Conservation (phyloP, 2,113 vertebrate species). For the Hippocampus comes region DNA sequence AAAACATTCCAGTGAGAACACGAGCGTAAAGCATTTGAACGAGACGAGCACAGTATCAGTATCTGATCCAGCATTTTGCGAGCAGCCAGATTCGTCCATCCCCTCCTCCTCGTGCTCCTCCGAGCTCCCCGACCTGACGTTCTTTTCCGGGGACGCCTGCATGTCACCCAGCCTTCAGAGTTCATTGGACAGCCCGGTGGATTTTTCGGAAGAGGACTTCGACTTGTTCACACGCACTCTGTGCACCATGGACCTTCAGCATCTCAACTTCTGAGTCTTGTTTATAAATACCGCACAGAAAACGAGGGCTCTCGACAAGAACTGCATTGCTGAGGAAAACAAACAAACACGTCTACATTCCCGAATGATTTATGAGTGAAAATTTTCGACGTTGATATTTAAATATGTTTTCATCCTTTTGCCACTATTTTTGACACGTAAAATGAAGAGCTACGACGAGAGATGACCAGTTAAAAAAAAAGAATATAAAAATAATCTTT, state of each 20-base stretch:
- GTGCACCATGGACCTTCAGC: slow-evolving; percentile 85
- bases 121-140: slow-evolving; percentile 78
- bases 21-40: slow-evolving; percentile 43
- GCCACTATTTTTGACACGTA: slow-evolving; percentile 25
- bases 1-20: slow-evolving; percentile 54
- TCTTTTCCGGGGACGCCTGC: slow-evolving; percentile 79
- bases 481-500: not conserved
- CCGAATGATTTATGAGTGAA: slow-evolving; percentile 46
- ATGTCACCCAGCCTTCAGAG: slow-evolving; percentile 77
- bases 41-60: slow-evolving; percentile 29
- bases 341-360: slow-evolving; percentile 39
- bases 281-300: not conserved
- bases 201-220: slow-evolving; percentile 90
- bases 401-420: slow-evolving; percentile 14
- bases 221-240: slow-evolving; percentile 91
- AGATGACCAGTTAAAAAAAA: not conserved
- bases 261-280: slow-evolving; percentile 77
- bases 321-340: not conserved
- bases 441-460: not conserved
- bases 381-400: slow-evolving; percentile 18
- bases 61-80: slow-evolving; percentile 63
- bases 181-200: slow-evolving; percentile 81
- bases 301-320: not conserved
- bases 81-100: slow-evolving; percentile 63
- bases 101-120: slow-evolving; percentile 57